These are phyloP conservation scores for Bos taurus DNA, from an alignment of 2,113 vertebrate genomes.

Conservation along the genomic window DNA sequence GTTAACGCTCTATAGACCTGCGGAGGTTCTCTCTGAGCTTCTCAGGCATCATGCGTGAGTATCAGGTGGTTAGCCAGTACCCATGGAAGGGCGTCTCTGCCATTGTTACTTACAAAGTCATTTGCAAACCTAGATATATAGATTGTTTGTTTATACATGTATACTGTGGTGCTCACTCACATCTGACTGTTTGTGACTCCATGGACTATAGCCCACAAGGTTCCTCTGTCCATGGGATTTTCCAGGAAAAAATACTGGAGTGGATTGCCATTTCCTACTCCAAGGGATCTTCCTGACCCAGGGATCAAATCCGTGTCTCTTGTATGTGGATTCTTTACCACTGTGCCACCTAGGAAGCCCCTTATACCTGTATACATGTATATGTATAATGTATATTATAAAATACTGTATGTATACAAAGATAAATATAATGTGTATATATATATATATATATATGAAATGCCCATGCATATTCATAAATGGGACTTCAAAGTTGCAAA, in stretches of 20 bases:
- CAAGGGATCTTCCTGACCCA: not conserved
- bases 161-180: not conserved
- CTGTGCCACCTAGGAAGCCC: not conserved
- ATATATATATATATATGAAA: not conserved
- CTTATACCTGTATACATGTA: not conserved
- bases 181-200: not conserved
- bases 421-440: not conserved
- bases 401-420: not conserved
- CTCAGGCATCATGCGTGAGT: conserved; percentile 78
- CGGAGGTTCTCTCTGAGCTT: conserved; percentile 79
- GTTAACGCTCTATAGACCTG: conserved; percentile 75
- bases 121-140: not conserved
- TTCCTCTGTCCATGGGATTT: not conserved
- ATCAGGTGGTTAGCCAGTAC: not conserved
- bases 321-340: not conserved
- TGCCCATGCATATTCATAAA: not conserved
- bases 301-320: not conserved
- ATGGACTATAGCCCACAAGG: not conserved
- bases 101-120: not conserved
- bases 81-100: not conserved
- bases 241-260: not conserved
- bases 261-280: not conserved
- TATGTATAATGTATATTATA: not conserved
- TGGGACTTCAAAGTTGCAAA: not conserved
- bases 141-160: not conserved